A percentile compares a stretch with the other conserved stretches of the same genome.
These are phyloP conservation scores for Betta splendens DNA, from an alignment of 2,797 vertebrate species.

Conservation along the genomic window DNA sequence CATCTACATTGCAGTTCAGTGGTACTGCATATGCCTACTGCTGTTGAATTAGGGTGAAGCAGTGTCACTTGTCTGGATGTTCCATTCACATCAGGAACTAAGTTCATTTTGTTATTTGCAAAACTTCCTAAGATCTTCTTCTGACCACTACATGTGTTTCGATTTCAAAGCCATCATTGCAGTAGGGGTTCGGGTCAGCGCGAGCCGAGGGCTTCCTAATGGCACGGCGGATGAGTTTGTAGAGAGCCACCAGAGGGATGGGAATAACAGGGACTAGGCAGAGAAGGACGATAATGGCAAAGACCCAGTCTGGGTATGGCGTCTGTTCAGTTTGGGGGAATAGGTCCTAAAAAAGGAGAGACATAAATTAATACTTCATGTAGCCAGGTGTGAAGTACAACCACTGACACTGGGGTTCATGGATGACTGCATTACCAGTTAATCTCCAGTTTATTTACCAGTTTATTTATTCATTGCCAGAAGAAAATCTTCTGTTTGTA, in stretches of 20 bases:
- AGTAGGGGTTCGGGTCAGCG: slow-evolving; percentile 37
- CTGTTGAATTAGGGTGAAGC: not conserved
- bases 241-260: slow-evolving; percentile 81
- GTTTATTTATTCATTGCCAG: too few species aligned
- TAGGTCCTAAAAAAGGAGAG: slow-evolving; percentile 64
- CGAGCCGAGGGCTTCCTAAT: not conserved
- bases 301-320: slow-evolving; percentile 86
- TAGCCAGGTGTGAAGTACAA: too few species aligned
- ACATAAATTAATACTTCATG: too few species aligned
- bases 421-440: too few species aligned
- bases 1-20: not conserved
- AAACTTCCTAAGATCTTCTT: not conserved
- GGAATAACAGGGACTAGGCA: slow-evolving; percentile 74
- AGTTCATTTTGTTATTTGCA: not conserved
- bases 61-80: slow-evolving; percentile 1
- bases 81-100: not conserved
- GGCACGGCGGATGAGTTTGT: slow-evolving; percentile 61
- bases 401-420: too few species aligned
- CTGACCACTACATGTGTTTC: slow-evolving; percentile 15
- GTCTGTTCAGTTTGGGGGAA: slow-evolving; percentile 83
- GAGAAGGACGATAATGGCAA: slow-evolving; percentile 80
- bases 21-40: not conserved
- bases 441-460: too few species aligned
- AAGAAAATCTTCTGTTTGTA: too few species aligned
- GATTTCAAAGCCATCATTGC: slow-evolving; percentile 49